These are phyloP conservation scores for Eclectus roratus DNA, from an alignment of 2,113 vertebrate species.

Conservation along the genomic window DNA sequence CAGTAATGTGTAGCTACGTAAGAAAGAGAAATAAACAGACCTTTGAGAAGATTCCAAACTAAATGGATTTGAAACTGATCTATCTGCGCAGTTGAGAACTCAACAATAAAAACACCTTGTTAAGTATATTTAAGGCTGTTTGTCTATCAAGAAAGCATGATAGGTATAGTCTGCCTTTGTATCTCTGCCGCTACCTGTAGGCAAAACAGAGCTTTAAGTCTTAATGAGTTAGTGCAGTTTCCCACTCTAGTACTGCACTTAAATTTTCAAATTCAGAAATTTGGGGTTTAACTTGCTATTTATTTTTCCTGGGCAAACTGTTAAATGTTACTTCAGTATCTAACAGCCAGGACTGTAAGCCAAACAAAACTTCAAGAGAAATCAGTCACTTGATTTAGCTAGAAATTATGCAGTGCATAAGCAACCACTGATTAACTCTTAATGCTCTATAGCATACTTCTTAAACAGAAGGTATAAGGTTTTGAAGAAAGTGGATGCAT, in stretches of 20 bases:
- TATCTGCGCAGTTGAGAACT: neutral
- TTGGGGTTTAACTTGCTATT: neutral
- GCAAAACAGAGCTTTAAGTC: neutral
- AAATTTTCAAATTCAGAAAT: neutral
- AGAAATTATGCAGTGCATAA: neutral
- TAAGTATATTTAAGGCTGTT: neutral
- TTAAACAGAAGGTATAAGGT: neutral
- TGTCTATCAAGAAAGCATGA: neutral
- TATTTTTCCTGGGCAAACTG: neutral
- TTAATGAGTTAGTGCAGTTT: neutral
- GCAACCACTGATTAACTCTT: neutral
- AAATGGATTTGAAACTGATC: neutral
- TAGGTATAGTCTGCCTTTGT: neutral
- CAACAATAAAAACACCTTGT: neutral
- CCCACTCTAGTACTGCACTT: neutral
- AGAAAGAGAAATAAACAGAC: neutral
- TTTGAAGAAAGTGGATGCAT: neutral
- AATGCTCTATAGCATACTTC: neutral
- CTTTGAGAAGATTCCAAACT: neutral
- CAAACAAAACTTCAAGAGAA: neutral
- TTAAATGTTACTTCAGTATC: neutral
- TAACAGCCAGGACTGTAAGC: neutral
- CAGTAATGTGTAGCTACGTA: neutral
- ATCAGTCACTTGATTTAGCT: neutral
- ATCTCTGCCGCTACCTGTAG: neutral